Evolutionary conservation across 2,888 invertebrate species (phyloP).

Genomic region (Lysandra bellargus): DNA sequence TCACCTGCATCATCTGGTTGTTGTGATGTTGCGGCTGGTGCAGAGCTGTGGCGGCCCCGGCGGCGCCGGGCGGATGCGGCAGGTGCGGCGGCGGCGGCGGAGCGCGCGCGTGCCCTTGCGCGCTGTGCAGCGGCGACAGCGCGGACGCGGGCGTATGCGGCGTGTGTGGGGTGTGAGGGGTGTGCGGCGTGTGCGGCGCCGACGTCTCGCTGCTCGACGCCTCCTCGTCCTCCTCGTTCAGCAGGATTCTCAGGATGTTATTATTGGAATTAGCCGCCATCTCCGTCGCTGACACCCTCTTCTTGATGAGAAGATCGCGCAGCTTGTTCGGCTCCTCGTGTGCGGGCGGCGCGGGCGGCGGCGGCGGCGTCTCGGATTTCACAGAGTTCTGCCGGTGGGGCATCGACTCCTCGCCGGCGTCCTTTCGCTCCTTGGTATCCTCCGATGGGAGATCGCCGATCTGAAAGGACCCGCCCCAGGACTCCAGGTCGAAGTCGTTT

Average conservation of each 20-base stretch:
- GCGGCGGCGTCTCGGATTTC: slow-evolving; percentile 55
- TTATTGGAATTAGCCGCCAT: slow-evolving; percentile 58
- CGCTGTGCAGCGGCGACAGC: slow-evolving; percentile 47
- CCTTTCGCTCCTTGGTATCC: slow-evolving; percentile 73
- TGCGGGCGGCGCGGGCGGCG: slow-evolving; percentile 56
- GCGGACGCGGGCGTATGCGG: slow-evolving; percentile 52
- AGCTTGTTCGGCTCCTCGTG: slow-evolving; percentile 80
- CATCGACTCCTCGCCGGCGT: slow-evolving; percentile 57
- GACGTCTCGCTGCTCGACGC: slow-evolving; percentile 67
- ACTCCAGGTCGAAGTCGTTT: slow-evolving; percentile 85
- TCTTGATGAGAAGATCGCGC: slow-evolving; percentile 80
- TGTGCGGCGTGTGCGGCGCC: slow-evolving; percentile 69
- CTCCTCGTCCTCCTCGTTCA: slow-evolving; percentile 74
- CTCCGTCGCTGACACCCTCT: slow-evolving; percentile 67
- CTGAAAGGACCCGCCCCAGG: slow-evolving; percentile 80
- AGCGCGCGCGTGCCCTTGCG: slow-evolving; percentile 47
- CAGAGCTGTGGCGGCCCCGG: slow-evolving; percentile 38
- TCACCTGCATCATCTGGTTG: slow-evolving; percentile 58
- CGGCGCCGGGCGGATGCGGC: slow-evolving; percentile 45
- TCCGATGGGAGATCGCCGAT: slow-evolving; percentile 83
- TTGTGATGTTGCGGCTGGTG: slow-evolving; percentile 45
- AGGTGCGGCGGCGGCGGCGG: slow-evolving; percentile 43
- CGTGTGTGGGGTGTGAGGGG: slow-evolving; percentile 58
- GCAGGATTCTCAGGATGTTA: slow-evolving; percentile 66
- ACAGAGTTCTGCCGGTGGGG: slow-evolving; percentile 55